phyloP scores from a whole-genome alignment of 2,888 invertebrate species.

The Archips xylosteana region DNA sequence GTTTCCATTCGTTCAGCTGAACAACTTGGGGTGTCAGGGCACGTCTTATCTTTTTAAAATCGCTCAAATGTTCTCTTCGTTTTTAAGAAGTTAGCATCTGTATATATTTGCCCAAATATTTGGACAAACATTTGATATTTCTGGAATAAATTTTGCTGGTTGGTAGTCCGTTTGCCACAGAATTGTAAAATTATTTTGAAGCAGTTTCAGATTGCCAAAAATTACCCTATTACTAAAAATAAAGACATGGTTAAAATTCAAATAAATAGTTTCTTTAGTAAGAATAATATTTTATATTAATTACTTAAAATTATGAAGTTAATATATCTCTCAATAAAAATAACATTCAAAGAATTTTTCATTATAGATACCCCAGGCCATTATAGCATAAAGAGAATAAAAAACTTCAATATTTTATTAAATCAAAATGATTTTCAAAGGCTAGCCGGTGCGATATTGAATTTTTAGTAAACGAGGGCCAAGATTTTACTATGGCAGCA shows the following conservation, averaged over 20 bases:
- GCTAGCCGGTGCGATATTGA: background rate
- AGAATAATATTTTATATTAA: too few species aligned
- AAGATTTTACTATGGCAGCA: background rate
- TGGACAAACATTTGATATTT: background rate
- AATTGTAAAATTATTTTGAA: too few species aligned
- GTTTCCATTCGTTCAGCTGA: constrained; percentile 21
- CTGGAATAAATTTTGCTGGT: too few species aligned
- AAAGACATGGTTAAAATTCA: too few species aligned
- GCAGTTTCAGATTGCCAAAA: too few species aligned
- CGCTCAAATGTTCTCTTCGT: background rate
- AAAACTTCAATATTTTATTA: background rate
- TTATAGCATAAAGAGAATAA: background rate
- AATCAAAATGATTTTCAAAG: background rate
- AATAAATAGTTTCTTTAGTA: too few species aligned
- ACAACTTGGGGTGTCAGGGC: background rate
- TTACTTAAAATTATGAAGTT: too few species aligned
- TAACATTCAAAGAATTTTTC: constrained; percentile 4
- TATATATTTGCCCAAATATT: background rate
- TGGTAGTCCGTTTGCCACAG: too few species aligned
- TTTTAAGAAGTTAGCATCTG: background rate
- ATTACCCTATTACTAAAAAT: too few species aligned
- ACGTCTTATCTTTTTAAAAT: constrained; percentile 3
- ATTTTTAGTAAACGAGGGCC: background rate
- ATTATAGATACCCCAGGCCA: background rate
- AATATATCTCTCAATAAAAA: background rate